Conservation (phyloP, 1,140 invertebrate genomes). For the Orius laevigatus region DNA sequence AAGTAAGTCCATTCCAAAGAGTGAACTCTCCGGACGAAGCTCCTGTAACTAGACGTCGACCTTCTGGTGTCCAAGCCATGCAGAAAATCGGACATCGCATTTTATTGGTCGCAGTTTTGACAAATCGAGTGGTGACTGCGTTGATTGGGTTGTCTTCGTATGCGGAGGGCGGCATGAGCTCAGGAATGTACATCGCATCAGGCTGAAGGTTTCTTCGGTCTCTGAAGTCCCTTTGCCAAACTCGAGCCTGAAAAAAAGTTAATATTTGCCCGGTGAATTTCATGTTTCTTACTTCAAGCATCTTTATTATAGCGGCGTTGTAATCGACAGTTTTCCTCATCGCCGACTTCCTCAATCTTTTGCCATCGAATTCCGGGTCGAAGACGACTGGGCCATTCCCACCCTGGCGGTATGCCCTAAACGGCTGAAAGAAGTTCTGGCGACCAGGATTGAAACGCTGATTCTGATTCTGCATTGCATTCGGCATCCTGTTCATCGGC, state of each 20-base stretch:
- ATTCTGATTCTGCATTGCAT: background rate
- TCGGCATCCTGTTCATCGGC: conserved; percentile 10
- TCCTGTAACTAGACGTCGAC: conserved; percentile 89
- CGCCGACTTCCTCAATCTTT: conserved; percentile 85
- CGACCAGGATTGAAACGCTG: conserved; percentile 16
- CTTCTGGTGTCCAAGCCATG: conserved; percentile 98
- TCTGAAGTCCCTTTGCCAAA: conserved; percentile 84
- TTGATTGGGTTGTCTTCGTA: conserved; percentile 92
- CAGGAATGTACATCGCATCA: conserved; percentile 77
- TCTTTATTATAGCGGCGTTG: conserved; percentile 87
- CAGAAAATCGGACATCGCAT: conserved; percentile 98
- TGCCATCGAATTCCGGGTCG: conserved; percentile 75
- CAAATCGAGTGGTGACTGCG: conserved; percentile 89
- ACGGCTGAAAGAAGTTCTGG: conserved; percentile 20
- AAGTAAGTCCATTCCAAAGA: conserved; percentile 98
- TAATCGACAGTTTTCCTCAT: conserved; percentile 98
- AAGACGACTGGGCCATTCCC: conserved; percentile 15
- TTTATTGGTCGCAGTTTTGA: conserved; percentile 98
- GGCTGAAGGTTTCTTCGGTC: conserved; percentile 77
- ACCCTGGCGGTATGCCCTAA: conserved; percentile 18
- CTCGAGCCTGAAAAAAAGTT: conserved; percentile 47
- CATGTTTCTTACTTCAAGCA: conserved; percentile 50
- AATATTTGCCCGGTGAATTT: conserved; percentile 5
- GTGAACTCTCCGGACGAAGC: conserved; percentile 99
- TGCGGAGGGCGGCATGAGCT: conserved; percentile 72